Base-by-base conservation (phyloP, 2,888 invertebrate species). In the Neoaliturus tenellus region DNA sequence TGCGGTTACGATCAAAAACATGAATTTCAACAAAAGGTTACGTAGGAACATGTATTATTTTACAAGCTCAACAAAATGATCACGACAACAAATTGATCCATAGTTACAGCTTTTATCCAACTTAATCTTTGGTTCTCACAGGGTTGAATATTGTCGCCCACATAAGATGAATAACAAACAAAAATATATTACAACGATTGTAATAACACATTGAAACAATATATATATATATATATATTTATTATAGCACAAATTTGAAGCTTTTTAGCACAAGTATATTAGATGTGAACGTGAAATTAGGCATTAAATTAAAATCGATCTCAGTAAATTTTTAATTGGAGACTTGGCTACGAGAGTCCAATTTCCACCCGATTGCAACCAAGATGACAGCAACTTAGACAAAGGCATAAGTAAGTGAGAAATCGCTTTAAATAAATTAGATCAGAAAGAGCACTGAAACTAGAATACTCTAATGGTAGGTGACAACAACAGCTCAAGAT, bases 101-200 rank as follows among this genome's bases (percentile, higher is more conserved):
- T 82, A 82, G 73, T 73, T 82, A 73, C 82, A 82, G 82, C 71
- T 3, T 58, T 62, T 31, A 67, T 44, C 23, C 82, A 71, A 55
- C 41, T 41, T 39, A 82, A 82, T 82, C 82, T 82, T 82, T 82
- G 82, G 82, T 82, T 51, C 69, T 69, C 81, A 58, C 35, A 51
- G 33, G 71, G 51, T 73, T 82, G 71, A 82, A 78, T 82, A 82
- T 82, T 82, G 82, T 82, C 82, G 82, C 82, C 58, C 82, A 82
- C 82, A 82, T 39, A 82, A 82, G 71, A 82, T 62, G 62, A 81
- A 48, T 82, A 82, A 82, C 82, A 82, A 82, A 82, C 71, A 71
- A 81, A 20, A 48, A 82, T 69, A 33, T 48, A 82, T 82, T 44
- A 78, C 78, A 73, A 35, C 33, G 25, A 81, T 69, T 81, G 69